These are phyloP conservation scores for Scartelaos histophorus DNA, from an alignment of 2,113 vertebrate genomes.

Conservation along the genomic window DNA sequence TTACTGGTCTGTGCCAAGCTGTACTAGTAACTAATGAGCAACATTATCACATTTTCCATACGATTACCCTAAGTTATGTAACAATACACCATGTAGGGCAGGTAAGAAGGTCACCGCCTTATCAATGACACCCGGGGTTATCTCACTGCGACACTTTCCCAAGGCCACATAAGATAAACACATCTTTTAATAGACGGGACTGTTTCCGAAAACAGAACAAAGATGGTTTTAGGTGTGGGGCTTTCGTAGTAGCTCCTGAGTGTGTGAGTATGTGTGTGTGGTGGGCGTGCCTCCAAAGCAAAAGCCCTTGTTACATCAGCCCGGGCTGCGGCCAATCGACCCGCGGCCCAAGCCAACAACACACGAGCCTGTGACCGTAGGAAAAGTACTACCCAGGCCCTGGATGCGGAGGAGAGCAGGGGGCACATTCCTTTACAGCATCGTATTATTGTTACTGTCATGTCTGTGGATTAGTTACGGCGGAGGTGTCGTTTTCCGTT, in stretches of 20 bases:
- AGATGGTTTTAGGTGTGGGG: not conserved
- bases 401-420: not conserved
- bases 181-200: not conserved
- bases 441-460: not conserved
- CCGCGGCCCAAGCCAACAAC: not conserved
- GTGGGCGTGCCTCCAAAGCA: not conserved
- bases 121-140: slow-evolving; percentile 45
- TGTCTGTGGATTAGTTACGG: not conserved
- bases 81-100: not conserved
- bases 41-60: not conserved
- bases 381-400: not conserved
- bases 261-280: not conserved
- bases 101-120: slow-evolving; percentile 25
- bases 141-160: slow-evolving; percentile 21
- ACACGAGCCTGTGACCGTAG: not conserved
- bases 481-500: not conserved
- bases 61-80: not conserved
- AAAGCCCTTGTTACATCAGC: not conserved
- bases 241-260: not conserved
- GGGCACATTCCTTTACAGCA: not conserved
- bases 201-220: not conserved
- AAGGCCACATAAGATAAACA: slow-evolving; percentile 41
- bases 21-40: too few species aligned
- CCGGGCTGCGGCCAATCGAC: not conserved
- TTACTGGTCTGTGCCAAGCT: too few species aligned